Evolutionary conservation across 2,888 invertebrate genomes (phyloP), one percentile per base, ranked within the genome.

Genomic region (Acanthopleura granulata): DNA sequence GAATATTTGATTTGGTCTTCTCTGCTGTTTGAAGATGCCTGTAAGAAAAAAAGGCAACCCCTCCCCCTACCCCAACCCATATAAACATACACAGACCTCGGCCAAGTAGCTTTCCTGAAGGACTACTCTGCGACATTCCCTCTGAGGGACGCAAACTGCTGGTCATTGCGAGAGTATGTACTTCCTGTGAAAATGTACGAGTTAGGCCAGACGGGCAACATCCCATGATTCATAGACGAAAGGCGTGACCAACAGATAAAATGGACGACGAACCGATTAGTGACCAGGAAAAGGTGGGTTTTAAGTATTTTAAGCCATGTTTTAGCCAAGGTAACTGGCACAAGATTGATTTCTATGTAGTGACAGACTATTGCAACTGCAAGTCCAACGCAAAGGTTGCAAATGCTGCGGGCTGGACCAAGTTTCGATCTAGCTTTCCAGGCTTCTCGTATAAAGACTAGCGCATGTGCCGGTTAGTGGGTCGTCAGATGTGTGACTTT

Each of bases 261-360:
- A 72, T 72, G 72, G 72, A 79, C 75, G 85, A 83, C 49, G 86
- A 87, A 61, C 84, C 85, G 71, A 85, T 87, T 75, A 83, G 85
- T 57, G 87, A 87, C 72, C 81, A 83, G 77, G 87, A 87, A 75
- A 84, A 83, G 84, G 87, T 87, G 81, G 75, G 70, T 57, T n/a
- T 57, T 57, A 6, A 40, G 40, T 40, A 40, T 40, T 40, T 40
- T 40, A 9, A 22, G n/a, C 11, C 3, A 6, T 6, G 12, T 61
- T n/a, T 22, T 61, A 40, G 40, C 40, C 40, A 40, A 61, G 61
- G 61, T 25, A 22, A 22, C 61, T 61, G n/a, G 25, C 61, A 25
- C 25, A 22, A 25, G n/a, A 6, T 61, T 25, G n/a, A 61, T 61
- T 6, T 61, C 61, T 6, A 61, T 22, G n/a, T 11, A n/a, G 3